phyloP scores from a whole-genome alignment of 2,797 vertebrate species.

The Epinephelus coioides region DNA sequence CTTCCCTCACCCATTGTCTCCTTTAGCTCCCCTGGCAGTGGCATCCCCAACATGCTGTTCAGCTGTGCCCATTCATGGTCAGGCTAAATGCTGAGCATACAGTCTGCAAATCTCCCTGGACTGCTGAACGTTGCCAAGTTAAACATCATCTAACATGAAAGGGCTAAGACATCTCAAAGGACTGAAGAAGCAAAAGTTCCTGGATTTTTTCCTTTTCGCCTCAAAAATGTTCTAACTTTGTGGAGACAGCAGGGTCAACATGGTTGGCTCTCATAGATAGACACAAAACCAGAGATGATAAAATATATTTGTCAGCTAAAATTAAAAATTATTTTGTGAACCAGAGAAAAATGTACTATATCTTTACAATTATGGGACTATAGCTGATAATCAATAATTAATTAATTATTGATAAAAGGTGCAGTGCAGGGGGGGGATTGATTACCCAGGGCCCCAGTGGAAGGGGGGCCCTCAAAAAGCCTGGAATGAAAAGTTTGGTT shows the following conservation, averaged over 20 bases:
- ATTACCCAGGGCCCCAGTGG: no score
- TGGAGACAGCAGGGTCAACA: background rate
- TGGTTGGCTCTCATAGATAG: background rate
- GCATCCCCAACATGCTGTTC: slow-evolving; percentile 19
- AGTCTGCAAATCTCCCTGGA: slow-evolving; percentile 16
- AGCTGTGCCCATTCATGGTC: slow-evolving; percentile 35
- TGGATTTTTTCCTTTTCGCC: background rate
- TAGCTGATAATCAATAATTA: no score
- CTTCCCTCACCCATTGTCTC: slow-evolving; percentile 15
- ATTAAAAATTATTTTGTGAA: background rate
- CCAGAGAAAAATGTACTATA: background rate
- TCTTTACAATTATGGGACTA: background rate
- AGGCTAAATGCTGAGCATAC: slow-evolving; percentile 31
- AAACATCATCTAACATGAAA: slow-evolving; percentile 25
- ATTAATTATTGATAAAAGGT: no score
- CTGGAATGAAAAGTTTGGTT: no score
- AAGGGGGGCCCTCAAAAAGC: no score
- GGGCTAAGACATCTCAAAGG: slow-evolving; percentile 18
- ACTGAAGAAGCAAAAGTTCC: slow-evolving; percentile 5
- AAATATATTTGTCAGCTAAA: background rate
- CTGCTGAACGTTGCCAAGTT: slow-evolving; percentile 25
- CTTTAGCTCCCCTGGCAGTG: slow-evolving; percentile 30
- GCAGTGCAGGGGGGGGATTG: no score
- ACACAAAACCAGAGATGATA: background rate
- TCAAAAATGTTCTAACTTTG: background rate